A percentile compares a stretch with the other conserved stretches of the same genome.
These are phyloP conservation scores for Branchellion lobata DNA, from an alignment of 2,888 invertebrate genomes.

Conservation along the genomic window DNA sequence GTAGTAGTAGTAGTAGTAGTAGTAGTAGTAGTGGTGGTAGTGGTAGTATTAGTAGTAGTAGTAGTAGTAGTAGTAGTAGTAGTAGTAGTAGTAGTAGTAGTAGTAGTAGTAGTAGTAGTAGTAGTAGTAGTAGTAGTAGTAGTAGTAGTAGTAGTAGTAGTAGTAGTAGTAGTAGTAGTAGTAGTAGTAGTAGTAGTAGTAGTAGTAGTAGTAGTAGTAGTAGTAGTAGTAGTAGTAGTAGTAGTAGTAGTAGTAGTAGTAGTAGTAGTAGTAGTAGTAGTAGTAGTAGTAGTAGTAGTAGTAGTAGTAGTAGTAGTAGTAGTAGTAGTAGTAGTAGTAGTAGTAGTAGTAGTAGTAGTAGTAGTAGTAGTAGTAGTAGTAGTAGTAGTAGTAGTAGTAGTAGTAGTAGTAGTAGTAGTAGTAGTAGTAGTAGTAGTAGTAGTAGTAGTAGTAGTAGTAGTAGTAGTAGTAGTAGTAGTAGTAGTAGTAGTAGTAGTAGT, in stretches of 20 bases:
- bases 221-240: too few species aligned
- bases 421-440: too few species aligned
- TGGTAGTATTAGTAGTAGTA: neutral
- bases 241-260: neutral
- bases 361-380: conserved; percentile 17
- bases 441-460: too few species aligned
- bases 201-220: too few species aligned
- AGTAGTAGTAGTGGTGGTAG: too few species aligned
- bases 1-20: neutral
- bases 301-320: conserved; percentile 34
- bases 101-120: conserved; percentile 34
- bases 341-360: conserved; percentile 24
- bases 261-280: conserved; percentile 16
- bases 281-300: conserved; percentile 38
- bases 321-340: conserved; percentile 37
- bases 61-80: conserved; percentile 31
- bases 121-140: conserved; percentile 33
- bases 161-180: conserved; percentile 17
- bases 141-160: conserved; percentile 19
- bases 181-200: too few species aligned
- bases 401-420: too few species aligned
- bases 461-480: too few species aligned
- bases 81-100: conserved; percentile 38
- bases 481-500: conserved; percentile 13
- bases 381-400: neutral